Conservation (phyloP, 2,888 invertebrate genomes). For the Dynastes tityus region DNA sequence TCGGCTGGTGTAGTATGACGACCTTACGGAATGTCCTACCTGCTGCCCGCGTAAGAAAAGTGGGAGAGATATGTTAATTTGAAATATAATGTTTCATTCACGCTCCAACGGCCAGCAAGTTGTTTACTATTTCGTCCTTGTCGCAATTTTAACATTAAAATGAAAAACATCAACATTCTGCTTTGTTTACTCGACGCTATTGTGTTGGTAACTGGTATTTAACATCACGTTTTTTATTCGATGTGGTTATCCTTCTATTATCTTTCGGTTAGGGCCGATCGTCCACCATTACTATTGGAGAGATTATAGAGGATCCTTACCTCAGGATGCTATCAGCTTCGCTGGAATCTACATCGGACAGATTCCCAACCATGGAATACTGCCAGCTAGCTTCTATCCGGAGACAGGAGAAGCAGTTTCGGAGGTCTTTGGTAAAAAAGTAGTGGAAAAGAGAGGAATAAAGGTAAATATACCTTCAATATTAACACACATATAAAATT, state of each 20-base stretch:
- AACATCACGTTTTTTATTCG: too few relatives aligned
- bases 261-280: neutral
- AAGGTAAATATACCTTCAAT: constrained; percentile 15
- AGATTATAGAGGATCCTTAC: constrained; percentile 34
- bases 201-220: neutral
- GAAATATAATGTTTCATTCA: too few relatives aligned
- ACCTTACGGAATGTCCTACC: too few relatives aligned
- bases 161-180: neutral
- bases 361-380: constrained; percentile 28
- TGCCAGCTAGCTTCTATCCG: constrained; percentile 40
- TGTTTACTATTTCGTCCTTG: too few relatives aligned
- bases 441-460: constrained; percentile 26
- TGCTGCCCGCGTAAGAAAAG: too few relatives aligned
- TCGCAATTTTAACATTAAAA: neutral
- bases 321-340: constrained; percentile 14
- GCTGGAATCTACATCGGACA: constrained; percentile 35
- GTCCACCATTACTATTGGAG: constrained; percentile 37
- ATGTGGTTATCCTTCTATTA: neutral
- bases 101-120: too few relatives aligned
- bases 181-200: neutral
- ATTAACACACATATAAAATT: too few relatives aligned
- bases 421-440: constrained; percentile 11
- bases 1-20: too few relatives aligned
- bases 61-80: too few relatives aligned
- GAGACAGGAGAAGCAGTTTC: constrained; percentile 12